Evolutionary conservation across 2,797 vertebrate species (phyloP), one percentile per base, ranked within the genome.

Genomic region (Phrynocephalus forsythii): DNA sequence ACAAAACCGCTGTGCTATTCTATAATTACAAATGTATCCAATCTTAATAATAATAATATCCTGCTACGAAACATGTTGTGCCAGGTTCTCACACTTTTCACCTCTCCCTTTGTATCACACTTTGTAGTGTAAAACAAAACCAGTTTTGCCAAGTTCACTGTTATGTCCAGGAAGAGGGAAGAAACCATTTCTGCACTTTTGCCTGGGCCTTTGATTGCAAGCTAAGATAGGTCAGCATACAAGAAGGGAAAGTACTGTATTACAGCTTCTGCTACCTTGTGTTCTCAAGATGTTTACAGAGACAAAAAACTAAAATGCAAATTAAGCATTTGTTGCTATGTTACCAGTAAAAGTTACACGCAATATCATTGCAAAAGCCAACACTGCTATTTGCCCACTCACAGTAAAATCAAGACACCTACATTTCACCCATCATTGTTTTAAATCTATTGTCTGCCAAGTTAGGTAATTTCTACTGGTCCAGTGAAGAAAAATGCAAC

Each of bases 1-100:
- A 92, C 91, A 94, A 91, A 93, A 91, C 9, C 88, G 63, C 80
- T 26, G 56, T 15, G 84, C 79, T 82, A 87, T 82, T 72, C 79
- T 52, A 24, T 72, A 84, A 91, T 83, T 88, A 92, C 15, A 91
- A 44, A 93, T 90, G 88, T 26, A 77, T 38, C 52, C 48, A 24
- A 48, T 87, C 7, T 50, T 76, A 24, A 87, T 56, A 10, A 10
- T 56, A 26, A 85, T 89, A 88, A 78, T 18, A 28, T 63, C 38
- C 60, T 5, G 0, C 60, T 72, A 71, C 1, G 0, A 2, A 69
- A 72, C 33, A 24, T 1, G 56, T 48, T 6, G n/a, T 44, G 5
- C 48, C 20, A 26, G 20, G 15, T 30, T 52, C 5, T 10, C 52
- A 22, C 2, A 18, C 48, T 1, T 67, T 30, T 50, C 1, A 33